Conservation (phyloP, 1,140 invertebrate species). For the Idris sp. region DNA sequence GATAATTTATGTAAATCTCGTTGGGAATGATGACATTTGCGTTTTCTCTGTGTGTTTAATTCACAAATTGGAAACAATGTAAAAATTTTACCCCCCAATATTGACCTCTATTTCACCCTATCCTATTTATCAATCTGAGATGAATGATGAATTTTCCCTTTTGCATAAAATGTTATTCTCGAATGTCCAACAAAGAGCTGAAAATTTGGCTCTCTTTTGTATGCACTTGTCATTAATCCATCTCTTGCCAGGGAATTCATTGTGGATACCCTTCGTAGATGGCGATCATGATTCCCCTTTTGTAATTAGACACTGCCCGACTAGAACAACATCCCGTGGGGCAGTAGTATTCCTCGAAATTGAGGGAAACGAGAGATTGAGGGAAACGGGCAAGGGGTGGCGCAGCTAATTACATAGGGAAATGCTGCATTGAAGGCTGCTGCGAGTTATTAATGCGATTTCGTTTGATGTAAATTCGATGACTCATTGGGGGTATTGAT, state of each 20-base stretch:
- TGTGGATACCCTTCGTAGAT: no score
- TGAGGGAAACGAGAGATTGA: constrained; percentile 73
- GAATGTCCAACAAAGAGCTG: no score
- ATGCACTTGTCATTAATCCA: no score
- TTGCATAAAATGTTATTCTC: constrained; percentile 57
- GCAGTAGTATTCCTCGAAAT: constrained; percentile 76
- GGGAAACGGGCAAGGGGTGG: constrained; percentile 63
- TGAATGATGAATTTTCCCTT: constrained; percentile 53
- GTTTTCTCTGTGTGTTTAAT: no score
- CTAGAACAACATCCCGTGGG: constrained; percentile 72
- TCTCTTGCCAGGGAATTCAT: no score
- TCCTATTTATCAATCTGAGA: constrained; percentile 52
- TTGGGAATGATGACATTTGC: no score
- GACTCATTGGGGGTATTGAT: constrained; percentile 1
- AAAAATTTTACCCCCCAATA: no score
- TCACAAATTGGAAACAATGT: no score
- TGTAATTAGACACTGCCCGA: constrained; percentile 77
- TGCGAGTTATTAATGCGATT: constrained; percentile 71
- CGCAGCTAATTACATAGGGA: constrained; percentile 74
- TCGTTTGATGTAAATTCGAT: constrained; percentile 4
- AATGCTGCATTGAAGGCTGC: constrained; percentile 46
- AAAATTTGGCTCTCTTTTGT: no score
- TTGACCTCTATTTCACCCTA: constrained; percentile 59
- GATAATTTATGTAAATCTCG: no score
- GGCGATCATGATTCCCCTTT: constrained; percentile 37